These are phyloP conservation scores for Paracentrotus lividus DNA, from an alignment of 53 echinoderm and acorn worm species.

Conservation along the genomic window DNA sequence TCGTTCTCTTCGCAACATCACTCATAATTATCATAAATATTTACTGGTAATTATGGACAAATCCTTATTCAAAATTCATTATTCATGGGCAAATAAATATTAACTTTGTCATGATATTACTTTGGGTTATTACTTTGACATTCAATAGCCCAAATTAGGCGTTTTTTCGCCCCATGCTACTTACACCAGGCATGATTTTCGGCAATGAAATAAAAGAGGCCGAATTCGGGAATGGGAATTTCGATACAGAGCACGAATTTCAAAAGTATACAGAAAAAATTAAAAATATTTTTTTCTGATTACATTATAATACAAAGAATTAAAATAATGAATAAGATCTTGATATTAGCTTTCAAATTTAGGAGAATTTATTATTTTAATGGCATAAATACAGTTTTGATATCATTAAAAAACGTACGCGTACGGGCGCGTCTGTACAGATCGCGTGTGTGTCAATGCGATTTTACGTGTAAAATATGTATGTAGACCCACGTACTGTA, in stretches of 20 bases:
- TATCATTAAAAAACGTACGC: background rate
- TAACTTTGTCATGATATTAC: background rate
- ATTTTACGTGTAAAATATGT: background rate
- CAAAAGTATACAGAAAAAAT: background rate
- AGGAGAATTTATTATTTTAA: background rate
- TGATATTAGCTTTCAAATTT: background rate
- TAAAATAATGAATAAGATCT: background rate
- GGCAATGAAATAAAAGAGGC: conserved; percentile 71
- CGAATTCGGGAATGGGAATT: background rate
- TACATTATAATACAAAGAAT: background rate
- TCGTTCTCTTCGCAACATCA: background rate
- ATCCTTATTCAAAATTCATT: background rate
- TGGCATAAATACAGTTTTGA: background rate
- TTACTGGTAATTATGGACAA: background rate
- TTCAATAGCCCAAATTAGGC: background rate
- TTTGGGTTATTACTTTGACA: background rate
- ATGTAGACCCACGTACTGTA: conserved; percentile 24
- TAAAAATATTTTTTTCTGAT: background rate
- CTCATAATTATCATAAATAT: background rate
- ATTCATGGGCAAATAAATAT: background rate
- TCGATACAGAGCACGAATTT: background rate
- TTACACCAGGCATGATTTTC: conserved; percentile 73
- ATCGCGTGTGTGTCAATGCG: background rate
- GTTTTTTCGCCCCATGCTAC: background rate
- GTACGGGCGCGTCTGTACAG: background rate